These are phyloP conservation scores for Meloidogyne exigua DNA, from an alignment of 1,140 invertebrate genomes.

Conservation along the genomic window DNA sequence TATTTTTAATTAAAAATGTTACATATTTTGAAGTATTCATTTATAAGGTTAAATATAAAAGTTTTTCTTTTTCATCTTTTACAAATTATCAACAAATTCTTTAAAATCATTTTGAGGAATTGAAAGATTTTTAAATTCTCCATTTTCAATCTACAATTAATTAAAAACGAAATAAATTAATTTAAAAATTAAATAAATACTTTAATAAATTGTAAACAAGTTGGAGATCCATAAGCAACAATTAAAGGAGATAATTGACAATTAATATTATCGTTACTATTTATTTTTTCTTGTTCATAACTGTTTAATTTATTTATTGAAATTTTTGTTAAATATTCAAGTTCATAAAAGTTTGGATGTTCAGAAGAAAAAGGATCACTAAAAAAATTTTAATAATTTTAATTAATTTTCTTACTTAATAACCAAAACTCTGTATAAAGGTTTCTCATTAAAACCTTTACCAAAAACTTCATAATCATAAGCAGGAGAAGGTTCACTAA, in stretches of 20 bases:
- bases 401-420: constrained; percentile 8
- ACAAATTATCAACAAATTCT: background rate
- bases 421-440: constrained; percentile 12
- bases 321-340: background rate
- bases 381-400: constrained; percentile 1
- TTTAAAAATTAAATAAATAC: background rate
- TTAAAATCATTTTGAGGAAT: background rate
- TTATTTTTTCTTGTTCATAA: background rate
- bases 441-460: background rate
- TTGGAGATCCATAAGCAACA: constrained; percentile 17
- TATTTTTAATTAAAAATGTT: too few species aligned
- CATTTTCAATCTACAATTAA: background rate
- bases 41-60: too few species aligned
- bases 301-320: background rate
- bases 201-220: constrained; percentile 13
- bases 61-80: too few species aligned
- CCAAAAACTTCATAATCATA: constrained; percentile 17
- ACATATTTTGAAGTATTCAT: too few species aligned
- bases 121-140: background rate
- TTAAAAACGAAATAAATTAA: background rate
- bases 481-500: background rate
- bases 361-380: background rate
- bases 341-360: constrained; percentile 7
- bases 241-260: background rate
- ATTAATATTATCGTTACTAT: background rate